These are phyloP conservation scores for Apteryx mantelli DNA, from an alignment of 2,113 vertebrate species.

Conservation along the genomic window DNA sequence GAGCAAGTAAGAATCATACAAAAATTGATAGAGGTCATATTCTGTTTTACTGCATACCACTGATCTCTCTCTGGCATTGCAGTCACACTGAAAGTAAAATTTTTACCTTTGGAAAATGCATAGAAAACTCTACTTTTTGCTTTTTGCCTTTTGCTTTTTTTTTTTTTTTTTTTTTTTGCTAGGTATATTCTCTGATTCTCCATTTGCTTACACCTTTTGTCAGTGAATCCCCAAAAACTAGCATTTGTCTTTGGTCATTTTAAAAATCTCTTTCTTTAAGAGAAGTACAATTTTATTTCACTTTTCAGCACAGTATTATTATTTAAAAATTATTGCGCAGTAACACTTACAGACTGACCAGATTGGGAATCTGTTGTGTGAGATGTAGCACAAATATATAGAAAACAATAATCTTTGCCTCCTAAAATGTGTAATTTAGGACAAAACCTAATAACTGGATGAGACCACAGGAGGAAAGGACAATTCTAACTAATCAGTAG, in stretches of 20 bases:
- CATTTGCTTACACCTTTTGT: neutral
- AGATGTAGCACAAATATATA: neutral
- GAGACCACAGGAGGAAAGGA: neutral
- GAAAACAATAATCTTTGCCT: neutral
- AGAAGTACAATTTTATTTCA: neutral
- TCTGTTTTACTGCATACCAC: too few species aligned
- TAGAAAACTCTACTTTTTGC: neutral
- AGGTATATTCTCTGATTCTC: neutral
- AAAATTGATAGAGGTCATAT: neutral
- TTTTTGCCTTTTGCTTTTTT: neutral
- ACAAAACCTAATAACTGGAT: neutral
- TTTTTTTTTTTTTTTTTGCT: neutral
- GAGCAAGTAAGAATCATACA: neutral
- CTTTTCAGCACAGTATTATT: neutral
- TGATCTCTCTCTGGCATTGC: neutral
- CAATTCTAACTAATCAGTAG: neutral
- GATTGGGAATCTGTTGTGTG: neutral
- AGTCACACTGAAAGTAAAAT: neutral
- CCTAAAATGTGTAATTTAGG: accelerated
- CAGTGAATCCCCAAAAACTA: neutral
- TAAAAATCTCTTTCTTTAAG: neutral
- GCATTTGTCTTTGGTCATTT: neutral
- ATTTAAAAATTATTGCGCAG: neutral
- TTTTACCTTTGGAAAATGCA: neutral
- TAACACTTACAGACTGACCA: neutral